Evolutionary conservation across 1,140 invertebrate species (phyloP).

Genomic region (Sarcophaga bullata): DNA sequence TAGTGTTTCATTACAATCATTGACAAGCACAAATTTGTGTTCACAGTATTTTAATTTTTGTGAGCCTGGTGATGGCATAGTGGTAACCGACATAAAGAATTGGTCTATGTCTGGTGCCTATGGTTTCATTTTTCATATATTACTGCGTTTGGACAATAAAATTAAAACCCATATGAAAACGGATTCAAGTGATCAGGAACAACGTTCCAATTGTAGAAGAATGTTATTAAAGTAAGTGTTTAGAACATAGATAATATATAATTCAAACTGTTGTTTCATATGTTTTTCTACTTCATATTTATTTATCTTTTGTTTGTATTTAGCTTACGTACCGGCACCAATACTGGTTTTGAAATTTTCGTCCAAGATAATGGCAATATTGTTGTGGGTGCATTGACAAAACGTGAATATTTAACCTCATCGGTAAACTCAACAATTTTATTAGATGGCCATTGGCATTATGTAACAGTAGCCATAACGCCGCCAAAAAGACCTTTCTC

Average conservation of each 20-base stretch:
- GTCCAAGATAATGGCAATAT: conserved; percentile 69
- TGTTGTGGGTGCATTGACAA: conserved; percentile 70
- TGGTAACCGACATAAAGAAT: conserved; percentile 67
- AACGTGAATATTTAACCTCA: conserved; percentile 71
- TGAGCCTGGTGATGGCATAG: conserved; percentile 68
- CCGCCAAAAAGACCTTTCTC: conserved; percentile 72
- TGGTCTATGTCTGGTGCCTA: conserved; percentile 70
- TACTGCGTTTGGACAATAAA: conserved; percentile 68
- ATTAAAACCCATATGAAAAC: conserved; percentile 29
- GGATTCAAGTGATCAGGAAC: conserved; percentile 35
- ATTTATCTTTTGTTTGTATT: conserved; percentile 42
- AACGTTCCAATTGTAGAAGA: conserved; percentile 47
- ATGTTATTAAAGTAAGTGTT: conserved; percentile 54
- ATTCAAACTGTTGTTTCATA: not conserved
- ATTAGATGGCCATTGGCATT: conserved; percentile 72
- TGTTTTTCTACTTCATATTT: not conserved
- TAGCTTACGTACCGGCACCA: conserved; percentile 69
- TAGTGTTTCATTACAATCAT: conserved; percentile 57
- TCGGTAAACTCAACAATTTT: conserved; percentile 68
- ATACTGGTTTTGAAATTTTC: conserved; percentile 73
- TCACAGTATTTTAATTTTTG: conserved; percentile 68
- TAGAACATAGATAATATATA: not conserved
- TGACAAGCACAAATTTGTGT: conserved; percentile 56
- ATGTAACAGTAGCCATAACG: conserved; percentile 70
- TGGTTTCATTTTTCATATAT: conserved; percentile 72